Base-by-base conservation (phyloP, 2,113 vertebrate species). In the Hymenochirus boettgeri region DNA sequence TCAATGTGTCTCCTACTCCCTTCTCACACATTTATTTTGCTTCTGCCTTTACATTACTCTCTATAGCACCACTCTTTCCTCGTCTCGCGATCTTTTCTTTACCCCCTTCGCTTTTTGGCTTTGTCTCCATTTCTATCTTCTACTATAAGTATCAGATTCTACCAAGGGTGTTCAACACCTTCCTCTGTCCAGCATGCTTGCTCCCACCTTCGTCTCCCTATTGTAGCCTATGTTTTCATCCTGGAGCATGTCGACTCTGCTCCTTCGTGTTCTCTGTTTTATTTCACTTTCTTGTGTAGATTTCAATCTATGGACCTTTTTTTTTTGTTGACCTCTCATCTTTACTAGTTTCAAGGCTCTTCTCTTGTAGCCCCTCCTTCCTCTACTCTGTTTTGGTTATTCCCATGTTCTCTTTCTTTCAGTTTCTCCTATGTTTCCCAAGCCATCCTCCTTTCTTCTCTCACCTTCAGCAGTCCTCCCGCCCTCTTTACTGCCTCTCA, bases 31-130 rank as follows among this genome's bases (percentile, higher is more conserved):
- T n/a, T n/a, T n/a, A n/a, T 55, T 57, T 46, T n/a, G n/a, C n/a
- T 47, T 31, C 55, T 59, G 53, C 29, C 8, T 18, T 37, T 27
- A 45, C 57, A 48, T 55, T 57, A 52, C 62, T 65, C 27, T 56
- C 23, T 51, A 57, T 6, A 24, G 56, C 70, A 60, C 35, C n/a
- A 53, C 61, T 62, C 31, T 46, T 58, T 63, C 48, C 58, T 62
- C 61, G 46, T 55, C 35, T 61, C n/a, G n/a, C n/a, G 21, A 21
- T 47, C 19, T 8, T 53, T 59, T 53, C 51, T 54, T 52, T 26
- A 27, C 21, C 37, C 35, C 25, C 33, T n/a, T 21, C n/a, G n/a
- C 4, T 27, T 25, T 33, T 48, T 47, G 19, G 45, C 47, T 10
- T n/a, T 58, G 54, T 66, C 54, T 45, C 52, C 61, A 57, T 35